Evolutionary conservation across 2,113 vertebrate genomes (phyloP).

Genomic region (Cricetomys ansorgei): DNA sequence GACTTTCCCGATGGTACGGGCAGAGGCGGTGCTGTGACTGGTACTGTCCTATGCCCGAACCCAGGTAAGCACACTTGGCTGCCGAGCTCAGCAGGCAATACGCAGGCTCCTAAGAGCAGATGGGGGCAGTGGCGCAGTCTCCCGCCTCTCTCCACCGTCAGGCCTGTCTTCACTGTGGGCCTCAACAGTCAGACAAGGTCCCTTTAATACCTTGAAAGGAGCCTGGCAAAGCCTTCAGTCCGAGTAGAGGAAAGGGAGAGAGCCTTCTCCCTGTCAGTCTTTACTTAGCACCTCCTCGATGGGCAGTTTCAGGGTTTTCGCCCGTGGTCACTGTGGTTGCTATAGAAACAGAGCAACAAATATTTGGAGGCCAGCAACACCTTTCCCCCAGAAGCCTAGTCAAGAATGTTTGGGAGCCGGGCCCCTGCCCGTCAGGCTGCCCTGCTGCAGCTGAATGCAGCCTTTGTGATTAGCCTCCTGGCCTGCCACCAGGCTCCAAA

Average conservation of each 20-base stretch:
- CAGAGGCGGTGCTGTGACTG: neutral
- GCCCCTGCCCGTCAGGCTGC: conserved; percentile 86
- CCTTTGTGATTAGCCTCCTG: conserved; percentile 85
- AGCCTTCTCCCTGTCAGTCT: conserved; percentile 66
- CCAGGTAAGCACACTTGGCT: neutral
- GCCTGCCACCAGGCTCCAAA: conserved; percentile 67
- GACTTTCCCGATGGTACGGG: conserved; percentile 10
- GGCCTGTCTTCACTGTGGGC: neutral
- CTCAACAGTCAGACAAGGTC: conserved; percentile 7
- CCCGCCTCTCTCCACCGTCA: neutral
- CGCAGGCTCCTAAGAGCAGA: neutral
- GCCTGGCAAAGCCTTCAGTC: conserved; percentile 58
- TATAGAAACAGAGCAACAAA: conserved; percentile 94
- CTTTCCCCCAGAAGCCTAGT: conserved; percentile 92
- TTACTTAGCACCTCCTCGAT: conserved; percentile 79
- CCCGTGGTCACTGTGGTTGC: conserved; percentile 87
- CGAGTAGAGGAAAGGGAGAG: conserved; percentile 52
- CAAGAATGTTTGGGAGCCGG: conserved; percentile 92
- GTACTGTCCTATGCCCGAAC: neutral
- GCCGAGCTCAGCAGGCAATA: neutral
- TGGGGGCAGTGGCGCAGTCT: fast-evolving
- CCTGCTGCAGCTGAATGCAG: conserved; percentile 84
- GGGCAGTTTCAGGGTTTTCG: conserved; percentile 87
- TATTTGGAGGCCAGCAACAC: conserved; percentile 94
- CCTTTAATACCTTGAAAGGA: conserved; percentile 51